A percentile compares a stretch with the other conserved stretches of the same genome.
These are phyloP conservation scores for Tenthredo amoena DNA, from an alignment of 2,888 invertebrate genomes.

Conservation along the genomic window DNA sequence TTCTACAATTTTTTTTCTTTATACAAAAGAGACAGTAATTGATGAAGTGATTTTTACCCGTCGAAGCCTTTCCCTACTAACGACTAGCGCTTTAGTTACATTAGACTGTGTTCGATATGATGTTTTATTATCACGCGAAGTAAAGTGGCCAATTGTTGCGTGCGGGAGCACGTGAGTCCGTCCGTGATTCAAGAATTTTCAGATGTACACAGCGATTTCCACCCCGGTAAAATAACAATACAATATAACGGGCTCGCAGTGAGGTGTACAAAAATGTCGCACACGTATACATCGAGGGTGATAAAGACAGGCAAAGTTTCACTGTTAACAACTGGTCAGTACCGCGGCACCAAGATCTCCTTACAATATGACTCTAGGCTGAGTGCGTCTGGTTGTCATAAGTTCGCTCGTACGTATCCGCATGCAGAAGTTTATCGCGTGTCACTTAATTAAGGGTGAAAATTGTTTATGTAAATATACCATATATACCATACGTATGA, in stretches of 20 bases:
- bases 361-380: not conserved
- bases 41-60: conserved; percentile 8
- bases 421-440: not conserved
- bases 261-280: not conserved
- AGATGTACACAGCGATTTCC: not conserved
- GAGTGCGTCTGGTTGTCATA: not conserved
- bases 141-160: conserved; percentile 41
- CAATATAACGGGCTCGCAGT: not conserved
- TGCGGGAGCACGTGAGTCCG: conserved; percentile 20
- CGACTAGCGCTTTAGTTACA: conserved; percentile 1
- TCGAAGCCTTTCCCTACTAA: not conserved
- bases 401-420: not conserved
- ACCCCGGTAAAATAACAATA: not conserved
- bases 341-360: not conserved
- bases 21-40: not conserved
- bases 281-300: not conserved
- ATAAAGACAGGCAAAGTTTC: not conserved
- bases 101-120: conserved; percentile 8
- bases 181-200: conserved; percentile 17
- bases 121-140: conserved; percentile 22
- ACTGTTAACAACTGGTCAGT: not conserved
- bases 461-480: not conserved
- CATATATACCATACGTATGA: conserved; percentile 1
- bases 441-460: conserved; percentile 46
- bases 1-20: not conserved